Base-by-base conservation (phyloP, 2,888 invertebrate species). In the Cybosia mesomella region DNA sequence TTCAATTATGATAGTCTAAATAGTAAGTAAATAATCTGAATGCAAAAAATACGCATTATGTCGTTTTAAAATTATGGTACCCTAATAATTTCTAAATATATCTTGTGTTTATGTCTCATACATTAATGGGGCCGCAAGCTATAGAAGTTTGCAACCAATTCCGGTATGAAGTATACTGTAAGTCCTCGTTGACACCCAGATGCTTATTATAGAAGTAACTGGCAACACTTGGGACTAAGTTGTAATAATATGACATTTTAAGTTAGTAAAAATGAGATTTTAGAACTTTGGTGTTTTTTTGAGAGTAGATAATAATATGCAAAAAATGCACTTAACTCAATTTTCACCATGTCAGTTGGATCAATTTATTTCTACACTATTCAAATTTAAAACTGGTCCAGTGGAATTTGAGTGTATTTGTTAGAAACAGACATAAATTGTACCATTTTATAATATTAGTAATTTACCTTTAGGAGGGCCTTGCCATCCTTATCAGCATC, bases 401-500 rank as follows among this genome's bases (percentile, higher is more conserved):
- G 43, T 43, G 5, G 7, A 11, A 18, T 43, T 43, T 1, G 5
- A 43, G 43, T 0, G 15, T 8, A 39, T 39, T 39, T 3, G 2
- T 43, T 7, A 43, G 5, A 43, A 43, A 39, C 39, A 53, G n/a
- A 53, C 21, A 53, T 9, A 21, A n/a, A 53, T 43, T 43, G 2
- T 10, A 18, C 49, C 7, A 13, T 18, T 18, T 49, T 18, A 15
- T 49, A 43, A 43, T 54, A 53, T 39, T 10, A 58, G 3, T 15
- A 61, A 61, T 5, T 76, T 76, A 97, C 97, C 96, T 99, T 99
- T 84, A 99, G 96, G 77, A 99, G 96, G 72, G 97, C 97, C 92
- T 99, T 99, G 84, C 99, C 99, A 81, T 99, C 98, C 94, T 98
- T 98, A 77, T 99, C 99, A 88, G 98, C 97, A 89, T 99, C 99